Conservation (phyloP, 2,113 vertebrate genomes). For the Pleuronectes platessa region DNA sequence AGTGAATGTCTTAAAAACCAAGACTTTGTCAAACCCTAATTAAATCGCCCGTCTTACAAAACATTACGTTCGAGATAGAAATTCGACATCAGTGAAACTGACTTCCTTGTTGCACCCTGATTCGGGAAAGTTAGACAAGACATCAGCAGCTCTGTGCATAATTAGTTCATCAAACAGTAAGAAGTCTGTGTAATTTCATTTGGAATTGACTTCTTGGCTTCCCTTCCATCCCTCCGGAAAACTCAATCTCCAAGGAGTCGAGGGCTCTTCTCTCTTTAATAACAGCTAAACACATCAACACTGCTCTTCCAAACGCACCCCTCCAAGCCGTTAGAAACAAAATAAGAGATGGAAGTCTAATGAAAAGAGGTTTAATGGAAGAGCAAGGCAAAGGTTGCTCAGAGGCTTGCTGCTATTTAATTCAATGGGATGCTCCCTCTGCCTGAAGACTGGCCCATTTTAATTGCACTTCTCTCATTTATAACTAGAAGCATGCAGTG, state of each 20-base stretch:
- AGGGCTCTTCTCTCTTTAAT: conserved; percentile 71
- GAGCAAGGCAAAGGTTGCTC: conserved; percentile 73
- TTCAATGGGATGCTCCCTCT: conserved; percentile 69
- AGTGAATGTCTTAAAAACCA: conserved; percentile 14
- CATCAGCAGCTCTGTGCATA: conserved; percentile 51
- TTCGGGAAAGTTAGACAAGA: conserved; percentile 51
- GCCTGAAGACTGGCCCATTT: conserved; percentile 70
- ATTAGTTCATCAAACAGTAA: conserved; percentile 72
- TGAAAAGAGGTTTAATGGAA: conserved; percentile 79
- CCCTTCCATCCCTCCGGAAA: conserved; percentile 63
- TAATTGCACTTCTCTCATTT: conserved; percentile 73
- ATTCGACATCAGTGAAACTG: conserved; percentile 7
- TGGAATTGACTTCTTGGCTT: conserved; percentile 68
- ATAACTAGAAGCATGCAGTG: conserved; percentile 59
- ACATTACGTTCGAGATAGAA: conserved; percentile 4
- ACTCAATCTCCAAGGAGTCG: conserved; percentile 66
- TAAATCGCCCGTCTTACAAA: conserved; percentile 33
- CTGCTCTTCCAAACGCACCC: conserved; percentile 42
- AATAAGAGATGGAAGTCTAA: conserved; percentile 75
- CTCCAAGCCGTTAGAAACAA: conserved; percentile 63
- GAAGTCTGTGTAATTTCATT: conserved; percentile 73
- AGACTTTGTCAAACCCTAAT: conserved; percentile 39
- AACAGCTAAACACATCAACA: conserved; percentile 78
- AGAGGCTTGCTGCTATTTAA: conserved; percentile 73
- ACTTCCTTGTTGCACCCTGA: conserved; percentile 26